phyloP scores from a whole-genome alignment of 2,113 vertebrate species.

The Seriola aureovittata region DNA sequence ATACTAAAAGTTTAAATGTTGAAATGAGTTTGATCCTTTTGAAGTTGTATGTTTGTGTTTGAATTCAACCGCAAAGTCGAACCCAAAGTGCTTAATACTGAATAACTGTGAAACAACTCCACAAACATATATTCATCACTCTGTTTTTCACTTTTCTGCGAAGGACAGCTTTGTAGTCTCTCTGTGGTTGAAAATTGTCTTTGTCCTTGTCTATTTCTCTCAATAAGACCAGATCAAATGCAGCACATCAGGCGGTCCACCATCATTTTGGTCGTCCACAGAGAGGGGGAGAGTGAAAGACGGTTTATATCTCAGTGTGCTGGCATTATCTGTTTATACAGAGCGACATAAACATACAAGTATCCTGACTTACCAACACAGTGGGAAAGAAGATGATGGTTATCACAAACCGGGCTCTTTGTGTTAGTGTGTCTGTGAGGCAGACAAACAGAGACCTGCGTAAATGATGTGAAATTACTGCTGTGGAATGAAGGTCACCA shows the following conservation, averaged over 20 bases:
- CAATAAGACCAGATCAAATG: conserved; percentile 55
- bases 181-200: background rate
- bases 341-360: conserved; percentile 21
- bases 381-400: conserved; percentile 8
- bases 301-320: conserved; percentile 33
- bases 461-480: conserved; percentile 32
- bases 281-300: conserved; percentile 18
- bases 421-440: background rate
- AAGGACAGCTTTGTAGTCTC: conserved; percentile 44
- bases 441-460: conserved; percentile 15
- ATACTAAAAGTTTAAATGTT: no score
- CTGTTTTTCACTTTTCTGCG: conserved; percentile 11
- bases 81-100: background rate
- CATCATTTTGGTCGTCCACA: conserved; percentile 42
- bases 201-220: conserved; percentile 37
- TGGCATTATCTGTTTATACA: conserved; percentile 48
- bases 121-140: background rate
- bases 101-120: conserved; percentile 2
- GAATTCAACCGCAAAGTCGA: background rate
- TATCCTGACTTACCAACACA: background rate
- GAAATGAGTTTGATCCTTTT: background rate
- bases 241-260: conserved; percentile 35
- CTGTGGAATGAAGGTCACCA: conserved; percentile 34
- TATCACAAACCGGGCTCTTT: conserved; percentile 18
- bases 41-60: background rate